Conservation (phyloP, 2,797 vertebrate genomes). For the Bovichtus variegatus region DNA sequence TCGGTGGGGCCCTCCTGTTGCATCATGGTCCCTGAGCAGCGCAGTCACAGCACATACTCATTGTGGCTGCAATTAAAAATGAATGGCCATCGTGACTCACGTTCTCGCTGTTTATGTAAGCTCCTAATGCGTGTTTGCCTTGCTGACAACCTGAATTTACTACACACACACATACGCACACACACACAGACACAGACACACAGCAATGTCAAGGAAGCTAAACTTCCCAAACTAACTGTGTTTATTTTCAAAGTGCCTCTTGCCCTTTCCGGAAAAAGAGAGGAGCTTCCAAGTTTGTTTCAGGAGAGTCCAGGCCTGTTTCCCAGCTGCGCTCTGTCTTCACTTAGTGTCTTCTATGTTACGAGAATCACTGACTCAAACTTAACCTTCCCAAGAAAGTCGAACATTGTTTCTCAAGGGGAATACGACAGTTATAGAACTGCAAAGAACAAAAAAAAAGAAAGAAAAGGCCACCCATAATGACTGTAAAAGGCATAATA, state of each 20-base stretch:
- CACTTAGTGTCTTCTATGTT: not conserved
- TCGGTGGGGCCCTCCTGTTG: slow-evolving; percentile 43
- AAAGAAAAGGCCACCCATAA: slow-evolving; percentile 4
- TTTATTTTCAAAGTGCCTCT: slow-evolving; percentile 37
- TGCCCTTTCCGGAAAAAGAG: slow-evolving; percentile 1
- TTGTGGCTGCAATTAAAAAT: slow-evolving; percentile 66
- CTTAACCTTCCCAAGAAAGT: not conserved
- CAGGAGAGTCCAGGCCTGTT: slow-evolving; percentile 7
- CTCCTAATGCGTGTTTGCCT: slow-evolving; percentile 58
- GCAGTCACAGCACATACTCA: slow-evolving; percentile 33
- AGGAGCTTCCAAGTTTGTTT: slow-evolving; percentile 21
- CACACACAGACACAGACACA: slow-evolving; percentile 3
- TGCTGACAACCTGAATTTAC: slow-evolving; percentile 43
- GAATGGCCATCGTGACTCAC: slow-evolving; percentile 65
- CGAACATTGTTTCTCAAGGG: slow-evolving; percentile 8
- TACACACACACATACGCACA: not conserved
- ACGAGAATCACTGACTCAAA: not conserved
- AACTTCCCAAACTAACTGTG: slow-evolving; percentile 44
- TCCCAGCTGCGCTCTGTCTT: slow-evolving; percentile 5
- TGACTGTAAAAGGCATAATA: slow-evolving; percentile 10
- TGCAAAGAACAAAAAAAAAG: not conserved
- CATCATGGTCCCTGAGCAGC: slow-evolving; percentile 53
- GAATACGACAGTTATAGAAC: not conserved
- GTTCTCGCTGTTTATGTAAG: slow-evolving; percentile 65
- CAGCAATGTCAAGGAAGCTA: slow-evolving; percentile 23